Evolutionary conservation across 2,888 invertebrate genomes (phyloP).

Genomic region (Vandiemenella viatica): DNA sequence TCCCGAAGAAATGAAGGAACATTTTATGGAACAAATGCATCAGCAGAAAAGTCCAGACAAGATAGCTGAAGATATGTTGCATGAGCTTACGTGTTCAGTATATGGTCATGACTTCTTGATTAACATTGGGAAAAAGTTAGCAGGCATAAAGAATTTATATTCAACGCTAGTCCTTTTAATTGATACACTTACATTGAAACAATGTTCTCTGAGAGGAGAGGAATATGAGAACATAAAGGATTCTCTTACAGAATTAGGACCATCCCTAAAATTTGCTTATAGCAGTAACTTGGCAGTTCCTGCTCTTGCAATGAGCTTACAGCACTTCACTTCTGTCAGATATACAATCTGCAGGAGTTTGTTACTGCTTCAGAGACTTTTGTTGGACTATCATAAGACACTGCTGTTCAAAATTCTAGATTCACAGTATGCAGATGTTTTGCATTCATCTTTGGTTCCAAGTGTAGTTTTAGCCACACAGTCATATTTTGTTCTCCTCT

Average conservation of each 20-base stretch:
- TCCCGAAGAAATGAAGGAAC: conserved; percentile 37
- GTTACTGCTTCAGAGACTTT: background rate
- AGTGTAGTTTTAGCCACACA: background rate
- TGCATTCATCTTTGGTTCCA: background rate
- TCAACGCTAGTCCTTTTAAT: background rate
- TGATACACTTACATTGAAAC: background rate
- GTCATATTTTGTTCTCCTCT: background rate
- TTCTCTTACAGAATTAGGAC: background rate
- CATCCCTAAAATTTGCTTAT: background rate
- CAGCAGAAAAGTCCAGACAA: conserved; percentile 41
- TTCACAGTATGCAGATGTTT: background rate
- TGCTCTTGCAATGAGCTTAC: background rate
- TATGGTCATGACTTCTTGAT: background rate
- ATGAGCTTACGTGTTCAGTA: background rate
- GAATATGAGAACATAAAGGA: background rate
- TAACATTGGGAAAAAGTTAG: background rate
- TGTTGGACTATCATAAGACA: background rate
- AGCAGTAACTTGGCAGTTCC: background rate
- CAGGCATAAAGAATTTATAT: background rate
- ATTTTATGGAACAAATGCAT: conserved; percentile 43
- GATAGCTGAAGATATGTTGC: conserved; percentile 39
- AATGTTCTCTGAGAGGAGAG: background rate
- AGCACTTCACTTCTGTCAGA: background rate
- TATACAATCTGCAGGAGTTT: background rate
- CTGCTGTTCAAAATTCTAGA: background rate